These are phyloP conservation scores for Heliconius himera DNA, from an alignment of 1,140 invertebrate species.

Conservation along the genomic window DNA sequence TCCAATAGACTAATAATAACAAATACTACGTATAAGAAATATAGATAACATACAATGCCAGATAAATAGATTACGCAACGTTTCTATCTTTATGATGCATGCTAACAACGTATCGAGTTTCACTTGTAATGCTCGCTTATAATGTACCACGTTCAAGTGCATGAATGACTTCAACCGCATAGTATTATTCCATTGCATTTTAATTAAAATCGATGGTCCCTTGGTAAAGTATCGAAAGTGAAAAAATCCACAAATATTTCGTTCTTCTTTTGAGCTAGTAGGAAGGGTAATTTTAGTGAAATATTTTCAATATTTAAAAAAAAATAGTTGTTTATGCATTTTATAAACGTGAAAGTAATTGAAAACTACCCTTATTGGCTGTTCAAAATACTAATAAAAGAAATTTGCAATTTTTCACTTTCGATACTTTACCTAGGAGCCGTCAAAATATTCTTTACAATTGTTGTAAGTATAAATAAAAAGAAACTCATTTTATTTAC, in stretches of 20 bases:
- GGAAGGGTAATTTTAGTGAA: no score
- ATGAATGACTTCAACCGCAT: not conserved
- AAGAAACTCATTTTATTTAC: not conserved
- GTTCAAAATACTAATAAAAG: no score
- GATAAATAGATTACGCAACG: constrained; percentile 2
- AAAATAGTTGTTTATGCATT: no score
- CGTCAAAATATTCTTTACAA: not conserved
- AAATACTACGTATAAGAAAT: not conserved
- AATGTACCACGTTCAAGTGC: not conserved
- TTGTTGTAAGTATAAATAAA: not conserved
- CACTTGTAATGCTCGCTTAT: not conserved
- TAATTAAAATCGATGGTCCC: not conserved
- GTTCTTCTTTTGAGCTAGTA: no score
- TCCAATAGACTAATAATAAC: not conserved
- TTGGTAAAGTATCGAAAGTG: no score
- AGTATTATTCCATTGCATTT: not conserved
- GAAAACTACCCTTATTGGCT: no score
- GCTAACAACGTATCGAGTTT: not conserved
- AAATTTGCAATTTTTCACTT: no score
- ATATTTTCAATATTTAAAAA: no score
- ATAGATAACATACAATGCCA: not conserved
- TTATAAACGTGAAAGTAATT: no score
- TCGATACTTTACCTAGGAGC: no score
- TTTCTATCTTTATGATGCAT: not conserved
- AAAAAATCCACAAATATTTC: no score